Percentiles rank a stretch among this genome's conserved stretches.
Conservation (phyloP, 2,888 invertebrate species). For the Cryptosula pallasiana region DNA sequence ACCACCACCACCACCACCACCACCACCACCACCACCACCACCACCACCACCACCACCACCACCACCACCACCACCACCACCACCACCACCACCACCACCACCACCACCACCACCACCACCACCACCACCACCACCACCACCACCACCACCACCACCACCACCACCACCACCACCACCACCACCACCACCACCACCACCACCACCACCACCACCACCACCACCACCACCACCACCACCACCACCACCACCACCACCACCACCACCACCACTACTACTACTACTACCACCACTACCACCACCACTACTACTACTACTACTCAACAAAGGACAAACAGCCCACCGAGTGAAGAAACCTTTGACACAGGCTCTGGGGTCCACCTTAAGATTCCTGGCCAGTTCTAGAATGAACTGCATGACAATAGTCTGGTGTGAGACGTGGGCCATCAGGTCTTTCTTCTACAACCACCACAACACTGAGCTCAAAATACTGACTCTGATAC, state of each 20-base stretch:
- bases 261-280: background rate
- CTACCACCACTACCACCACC: background rate
- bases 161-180: background rate
- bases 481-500: too few species aligned
- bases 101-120: background rate
- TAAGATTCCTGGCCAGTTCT: constrained; percentile 86
- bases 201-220: background rate
- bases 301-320: background rate
- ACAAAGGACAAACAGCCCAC: constrained; percentile 34
- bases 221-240: background rate
- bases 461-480: constrained; percentile 38
- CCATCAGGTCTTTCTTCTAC: constrained; percentile 88
- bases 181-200: background rate
- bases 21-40: background rate
- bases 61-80: background rate
- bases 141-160: background rate
- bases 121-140: background rate
- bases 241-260: background rate
- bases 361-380: constrained; percentile 85
- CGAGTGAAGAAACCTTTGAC: constrained; percentile 76
- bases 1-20: background rate
- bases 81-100: background rate
- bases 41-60: background rate
- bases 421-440: constrained; percentile 92
- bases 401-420: constrained; percentile 98